Evolutionary conservation across 2,113 vertebrate species (phyloP), one percentile per base, ranked within the genome.

Genomic region (Cynoglossus semilaevis): DNA sequence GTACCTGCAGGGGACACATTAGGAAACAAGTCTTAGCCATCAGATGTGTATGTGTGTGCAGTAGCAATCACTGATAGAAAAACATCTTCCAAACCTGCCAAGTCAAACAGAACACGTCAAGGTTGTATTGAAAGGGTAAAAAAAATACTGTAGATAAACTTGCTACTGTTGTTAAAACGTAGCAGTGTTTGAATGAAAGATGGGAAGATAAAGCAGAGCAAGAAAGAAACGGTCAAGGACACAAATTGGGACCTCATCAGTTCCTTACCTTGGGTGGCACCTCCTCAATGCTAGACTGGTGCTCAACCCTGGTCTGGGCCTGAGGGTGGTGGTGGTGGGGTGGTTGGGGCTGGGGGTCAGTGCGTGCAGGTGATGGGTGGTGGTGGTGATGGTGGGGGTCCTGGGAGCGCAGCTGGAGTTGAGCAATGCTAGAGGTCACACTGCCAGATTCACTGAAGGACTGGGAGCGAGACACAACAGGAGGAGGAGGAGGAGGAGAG

Each of bases 381-480:
- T 82, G 72, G n/a, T 76, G 79, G 29, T 76, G 82, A 69, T 85
- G 85, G 60, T 93, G 91, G 89, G 94, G 92, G 88, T 97, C 94
- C 94, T 95, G 95, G 92, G 93, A 93, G 73, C 94, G 94, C 90
- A 96, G 93, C 90, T 96, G 95, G 82, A 96, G 94, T 88, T 96
- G 94, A 92, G 94, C 93, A 93, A 96, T 95, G 92, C 91, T 94
- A 91, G 95, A 89, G 92, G 91, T 61, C 44, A 85, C 84, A 4
- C 75, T 77, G 8, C 63, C 91, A 87, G 94, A 91, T 90, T 97
- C 94, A 89, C 95, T 96, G 94, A 97, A 96, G 90, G 95, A 98
- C 92, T 97, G 95, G 87, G 94, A 97, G 90, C 93, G 91, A 84
- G 93, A 91, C 16, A 87, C 84, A 86, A 93, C 93, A 91, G 77